A percentile compares a stretch with the other conserved stretches of the same genome.
These are phyloP conservation scores for Stomatorhinus walkeri DNA, from an alignment of 2,797 vertebrate species.

Conservation along the genomic window DNA sequence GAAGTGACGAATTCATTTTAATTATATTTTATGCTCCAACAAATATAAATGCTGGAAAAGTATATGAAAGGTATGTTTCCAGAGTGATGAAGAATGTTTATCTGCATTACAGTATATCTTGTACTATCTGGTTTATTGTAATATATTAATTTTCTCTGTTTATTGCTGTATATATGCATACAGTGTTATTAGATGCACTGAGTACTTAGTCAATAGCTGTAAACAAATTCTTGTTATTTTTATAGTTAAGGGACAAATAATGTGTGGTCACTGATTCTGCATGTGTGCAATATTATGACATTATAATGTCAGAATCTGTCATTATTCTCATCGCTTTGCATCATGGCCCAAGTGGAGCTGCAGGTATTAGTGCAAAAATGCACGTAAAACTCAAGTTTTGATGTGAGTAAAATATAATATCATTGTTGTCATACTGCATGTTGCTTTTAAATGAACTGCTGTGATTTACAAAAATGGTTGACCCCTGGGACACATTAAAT, in stretches of 20 bases:
- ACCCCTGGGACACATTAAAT: background rate
- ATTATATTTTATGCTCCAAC: slow-evolving; percentile 12
- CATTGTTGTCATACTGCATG: background rate
- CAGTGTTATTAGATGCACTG: background rate
- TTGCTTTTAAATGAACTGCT: background rate
- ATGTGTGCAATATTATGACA: background rate
- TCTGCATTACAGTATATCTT: slow-evolving; percentile 39
- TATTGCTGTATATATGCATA: slow-evolving; percentile 37
- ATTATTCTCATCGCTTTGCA: background rate
- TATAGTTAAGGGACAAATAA: background rate
- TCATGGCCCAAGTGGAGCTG: background rate
- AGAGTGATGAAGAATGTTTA: slow-evolving; percentile 23
- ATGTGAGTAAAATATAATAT: background rate
- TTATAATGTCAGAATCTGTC: background rate
- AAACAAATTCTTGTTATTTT: background rate
- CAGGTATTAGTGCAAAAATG: background rate
- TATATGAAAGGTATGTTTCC: slow-evolving; percentile 30
- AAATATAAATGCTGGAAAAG: slow-evolving; percentile 24
- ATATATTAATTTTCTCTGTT: slow-evolving; percentile 28
- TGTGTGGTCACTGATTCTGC: background rate
- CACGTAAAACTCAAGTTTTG: background rate
- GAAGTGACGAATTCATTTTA: background rate
- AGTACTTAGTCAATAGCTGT: background rate
- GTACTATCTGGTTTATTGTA: slow-evolving; percentile 38
- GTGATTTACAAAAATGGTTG: background rate